Percentiles rank a stretch among this genome's conserved stretches.
Evolutionary conservation across 2,797 vertebrate species (phyloP).

Genomic region (Centroberyx gerrardi): DNA sequence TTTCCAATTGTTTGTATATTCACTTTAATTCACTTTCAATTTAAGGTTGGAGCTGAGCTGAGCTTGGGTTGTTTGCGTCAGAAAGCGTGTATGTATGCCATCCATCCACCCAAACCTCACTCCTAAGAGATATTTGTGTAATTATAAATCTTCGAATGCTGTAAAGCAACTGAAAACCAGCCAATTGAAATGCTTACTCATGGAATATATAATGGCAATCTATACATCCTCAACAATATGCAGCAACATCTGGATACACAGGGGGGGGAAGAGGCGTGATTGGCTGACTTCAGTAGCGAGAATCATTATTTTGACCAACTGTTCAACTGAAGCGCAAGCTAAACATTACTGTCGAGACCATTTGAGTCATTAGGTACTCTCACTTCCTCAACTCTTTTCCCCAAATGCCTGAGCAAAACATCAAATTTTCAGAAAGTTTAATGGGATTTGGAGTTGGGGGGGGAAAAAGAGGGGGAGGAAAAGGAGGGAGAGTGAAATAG

Average conservation of each 20-base stretch:
- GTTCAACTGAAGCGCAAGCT: slow-evolving; percentile 25
- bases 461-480: background rate
- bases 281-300: slow-evolving; percentile 34
- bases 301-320: slow-evolving; percentile 36
- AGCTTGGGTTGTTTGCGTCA: background rate
- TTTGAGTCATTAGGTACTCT: slow-evolving; percentile 32
- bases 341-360: slow-evolving; percentile 13
- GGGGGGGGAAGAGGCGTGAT: slow-evolving; percentile 2
- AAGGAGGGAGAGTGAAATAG: background rate
- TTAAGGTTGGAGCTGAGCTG: slow-evolving; percentile 32
- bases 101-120: no score
- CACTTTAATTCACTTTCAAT: no score
- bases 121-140: slow-evolving; percentile 28
- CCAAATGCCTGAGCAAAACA: slow-evolving; percentile 33
- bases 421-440: slow-evolving; percentile 38
- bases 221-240: slow-evolving; percentile 37
- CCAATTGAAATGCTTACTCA: slow-evolving; percentile 36
- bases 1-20: background rate
- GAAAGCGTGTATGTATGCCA: no score
- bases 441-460: slow-evolving; percentile 22
- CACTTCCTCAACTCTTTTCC: slow-evolving; percentile 18
- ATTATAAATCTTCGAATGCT: slow-evolving; percentile 18
- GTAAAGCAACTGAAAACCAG: slow-evolving; percentile 14
- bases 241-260: slow-evolving; percentile 41
- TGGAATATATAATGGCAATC: slow-evolving; percentile 30